Base-by-base conservation (phyloP, 2,888 invertebrate genomes). In the Leptopilina myrica region DNA sequence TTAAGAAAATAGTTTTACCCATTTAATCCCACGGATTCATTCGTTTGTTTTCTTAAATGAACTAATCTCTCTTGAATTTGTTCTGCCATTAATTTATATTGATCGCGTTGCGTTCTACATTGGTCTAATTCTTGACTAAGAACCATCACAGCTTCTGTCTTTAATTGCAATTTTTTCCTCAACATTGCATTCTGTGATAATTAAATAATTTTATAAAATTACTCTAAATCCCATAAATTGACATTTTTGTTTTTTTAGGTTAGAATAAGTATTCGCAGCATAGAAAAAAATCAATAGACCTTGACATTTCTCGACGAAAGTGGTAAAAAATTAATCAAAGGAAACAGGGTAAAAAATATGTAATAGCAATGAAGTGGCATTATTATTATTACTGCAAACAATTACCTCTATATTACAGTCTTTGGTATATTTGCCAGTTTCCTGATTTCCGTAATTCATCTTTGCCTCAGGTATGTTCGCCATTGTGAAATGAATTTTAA, bases 141-240 rank as follows among this genome's bases (percentile, higher is more conserved):
- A 81, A 97, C 96, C n/a, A 95, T 92, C 59, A 97, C 90, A 3
- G 97, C 97, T 91, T 97, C 97, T 76, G 95, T 93, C 91, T 97
- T 97, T 88, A 96, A 95, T 88, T 96, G 95, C 43, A 97, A 92
- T 91, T 96, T 97, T 79, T 87, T 88, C 46, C 80, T 86, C 69
- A 91, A 78, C 59, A 87, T 85, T 15, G 79, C 75, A 79, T 86
- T 78, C 83, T 86, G 40, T 8, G 79, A 81, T 76, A 33, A 33
- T 33, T 33, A 4, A 66, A 53, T 26, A n/a, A 4, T 49, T 46
- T 49, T 49, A 12, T 49, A 49, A 49, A 49, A 49, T 49, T 49
- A 49, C 9, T 49, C 3, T 49, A 49, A 49, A 33, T 33, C 3
- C 2, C 49, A 49, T 11, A 49, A 49, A 49, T 12, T 49, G 49